phyloP scores from a whole-genome alignment of 2,797 vertebrate species.

The Hippoglossus hippoglossus region DNA sequence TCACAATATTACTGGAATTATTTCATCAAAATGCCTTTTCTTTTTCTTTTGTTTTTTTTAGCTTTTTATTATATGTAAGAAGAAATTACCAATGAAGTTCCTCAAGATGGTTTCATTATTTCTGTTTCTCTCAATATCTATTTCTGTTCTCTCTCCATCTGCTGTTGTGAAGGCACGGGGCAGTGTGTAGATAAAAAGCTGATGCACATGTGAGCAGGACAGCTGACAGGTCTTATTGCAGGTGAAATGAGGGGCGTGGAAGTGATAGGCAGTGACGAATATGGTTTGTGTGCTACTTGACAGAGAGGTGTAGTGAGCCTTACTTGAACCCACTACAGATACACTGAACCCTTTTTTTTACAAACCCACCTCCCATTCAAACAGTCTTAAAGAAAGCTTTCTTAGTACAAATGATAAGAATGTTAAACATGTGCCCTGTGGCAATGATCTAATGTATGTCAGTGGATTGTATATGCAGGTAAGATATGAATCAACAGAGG shows the following conservation, averaged over 20 bases:
- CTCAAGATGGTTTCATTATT: constrained; percentile 48
- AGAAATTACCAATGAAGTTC: constrained; percentile 57
- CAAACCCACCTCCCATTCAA: constrained; percentile 50
- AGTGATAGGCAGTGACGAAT: constrained; percentile 51
- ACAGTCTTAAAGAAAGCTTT: constrained; percentile 45
- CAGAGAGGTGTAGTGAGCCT: constrained; percentile 60
- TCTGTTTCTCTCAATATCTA: constrained; percentile 59
- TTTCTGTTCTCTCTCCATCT: constrained; percentile 47
- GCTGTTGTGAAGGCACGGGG: constrained; percentile 55
- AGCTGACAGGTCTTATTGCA: constrained; percentile 52
- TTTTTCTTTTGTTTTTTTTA: constrained; percentile 61
- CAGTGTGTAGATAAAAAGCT: constrained; percentile 54
- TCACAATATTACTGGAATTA: constrained; percentile 47
- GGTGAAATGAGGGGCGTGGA: constrained; percentile 49
- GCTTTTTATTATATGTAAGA: constrained; percentile 55
- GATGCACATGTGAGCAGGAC: constrained; percentile 59
- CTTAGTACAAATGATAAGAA: constrained; percentile 36
- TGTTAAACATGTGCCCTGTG: constrained; percentile 63
- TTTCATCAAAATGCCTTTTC: constrained; percentile 40
- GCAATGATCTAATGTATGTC: constrained; percentile 74
- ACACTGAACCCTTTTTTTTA: constrained; percentile 47
- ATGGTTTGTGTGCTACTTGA: constrained; percentile 36
- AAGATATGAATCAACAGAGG: constrained; percentile 24
- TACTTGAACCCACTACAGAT: constrained; percentile 66
- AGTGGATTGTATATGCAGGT: constrained; percentile 59